Percentiles rank a stretch among this genome's conserved stretches.
Evolutionary conservation across 2,888 invertebrate species (phyloP).

Genomic region (Boloria euphrosyne): DNA sequence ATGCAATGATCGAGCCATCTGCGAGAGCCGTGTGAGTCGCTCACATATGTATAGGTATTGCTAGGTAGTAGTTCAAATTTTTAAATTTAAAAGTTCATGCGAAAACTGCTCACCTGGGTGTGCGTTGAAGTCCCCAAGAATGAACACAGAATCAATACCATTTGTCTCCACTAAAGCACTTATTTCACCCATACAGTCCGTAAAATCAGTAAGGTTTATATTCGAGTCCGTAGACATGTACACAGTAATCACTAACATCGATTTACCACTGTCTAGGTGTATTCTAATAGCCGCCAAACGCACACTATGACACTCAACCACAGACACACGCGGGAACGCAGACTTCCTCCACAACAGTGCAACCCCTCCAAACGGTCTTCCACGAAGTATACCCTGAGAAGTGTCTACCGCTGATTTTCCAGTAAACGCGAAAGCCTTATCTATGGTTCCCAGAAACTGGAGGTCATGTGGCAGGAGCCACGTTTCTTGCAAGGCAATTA

Average conservation of each 20-base stretch:
- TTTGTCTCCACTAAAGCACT: slow-evolving; percentile 32
- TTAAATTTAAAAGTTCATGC: slow-evolving; percentile 19
- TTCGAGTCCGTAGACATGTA: slow-evolving; percentile 37
- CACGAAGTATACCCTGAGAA: slow-evolving; percentile 16
- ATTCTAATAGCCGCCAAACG: slow-evolving; percentile 16
- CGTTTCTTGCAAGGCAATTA: slow-evolving; percentile 31
- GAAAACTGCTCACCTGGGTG: slow-evolving; percentile 26
- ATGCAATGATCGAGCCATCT: slow-evolving; percentile 38
- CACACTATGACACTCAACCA: slow-evolving; percentile 28
- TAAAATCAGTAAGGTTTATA: slow-evolving; percentile 35
- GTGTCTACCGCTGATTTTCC: slow-evolving; percentile 27
- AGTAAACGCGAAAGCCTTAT: slow-evolving; percentile 14
- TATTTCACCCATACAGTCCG: slow-evolving; percentile 29
- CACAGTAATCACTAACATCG: slow-evolving; percentile 33
- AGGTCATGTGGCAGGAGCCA: slow-evolving; percentile 30
- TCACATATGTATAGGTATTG: slow-evolving; percentile 30
- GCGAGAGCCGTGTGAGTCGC: slow-evolving; percentile 31
- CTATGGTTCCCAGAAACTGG: slow-evolving; percentile 14
- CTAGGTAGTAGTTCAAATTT: slow-evolving; percentile 19
- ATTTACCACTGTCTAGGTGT: slow-evolving; percentile 5
- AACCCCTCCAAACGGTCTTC: slow-evolving; percentile 28
- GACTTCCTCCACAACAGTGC: slow-evolving; percentile 31
- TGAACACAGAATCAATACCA: slow-evolving; percentile 28
- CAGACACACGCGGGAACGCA: not conserved
- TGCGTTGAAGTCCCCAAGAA: slow-evolving; percentile 34